Evolutionary conservation across 2,888 invertebrate species (phyloP).

Genomic region (Pammene fasciana): DNA sequence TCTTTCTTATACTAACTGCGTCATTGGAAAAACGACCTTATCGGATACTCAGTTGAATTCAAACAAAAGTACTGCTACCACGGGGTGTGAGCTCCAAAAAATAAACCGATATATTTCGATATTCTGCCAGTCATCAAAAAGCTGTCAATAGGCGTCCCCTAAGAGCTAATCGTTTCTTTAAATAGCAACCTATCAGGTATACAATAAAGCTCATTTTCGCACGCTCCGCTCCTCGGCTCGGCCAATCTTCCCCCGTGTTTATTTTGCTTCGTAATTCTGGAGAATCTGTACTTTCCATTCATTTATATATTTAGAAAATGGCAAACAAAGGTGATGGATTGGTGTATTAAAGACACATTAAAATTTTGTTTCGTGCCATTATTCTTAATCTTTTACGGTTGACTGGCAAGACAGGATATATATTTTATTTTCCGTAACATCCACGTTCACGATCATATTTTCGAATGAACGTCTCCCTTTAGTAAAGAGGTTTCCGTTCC

Average conservation of each 20-base stretch:
- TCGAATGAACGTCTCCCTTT: neutral
- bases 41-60: neutral
- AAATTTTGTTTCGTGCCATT: constrained; percentile 13
- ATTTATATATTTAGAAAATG: constrained; percentile 33
- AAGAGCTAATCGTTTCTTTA: constrained; percentile 41
- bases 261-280: constrained; percentile 56
- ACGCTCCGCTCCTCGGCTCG: constrained; percentile 46
- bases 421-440: neutral
- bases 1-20: neutral
- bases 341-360: constrained; percentile 18
- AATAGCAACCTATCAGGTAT: constrained; percentile 44
- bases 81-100: neutral
- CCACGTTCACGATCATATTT: neutral
- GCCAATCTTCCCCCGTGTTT: constrained; percentile 63
- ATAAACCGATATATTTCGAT: constrained; percentile 50
- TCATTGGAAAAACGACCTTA: constrained; percentile 5
- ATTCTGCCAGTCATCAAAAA: constrained; percentile 70
- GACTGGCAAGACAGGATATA: neutral
- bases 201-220: constrained; percentile 47
- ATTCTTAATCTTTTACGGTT: constrained; percentile 22
- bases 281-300: constrained; percentile 50
- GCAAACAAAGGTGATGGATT: constrained; percentile 16
- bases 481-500: neutral
- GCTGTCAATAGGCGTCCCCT: constrained; percentile 62
- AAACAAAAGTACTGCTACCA: neutral